A percentile compares a stretch with the other conserved stretches of the same genome.
These are phyloP conservation scores for Xestia rhomboidea DNA, from an alignment of 2,888 invertebrate genomes.

Conservation along the genomic window DNA sequence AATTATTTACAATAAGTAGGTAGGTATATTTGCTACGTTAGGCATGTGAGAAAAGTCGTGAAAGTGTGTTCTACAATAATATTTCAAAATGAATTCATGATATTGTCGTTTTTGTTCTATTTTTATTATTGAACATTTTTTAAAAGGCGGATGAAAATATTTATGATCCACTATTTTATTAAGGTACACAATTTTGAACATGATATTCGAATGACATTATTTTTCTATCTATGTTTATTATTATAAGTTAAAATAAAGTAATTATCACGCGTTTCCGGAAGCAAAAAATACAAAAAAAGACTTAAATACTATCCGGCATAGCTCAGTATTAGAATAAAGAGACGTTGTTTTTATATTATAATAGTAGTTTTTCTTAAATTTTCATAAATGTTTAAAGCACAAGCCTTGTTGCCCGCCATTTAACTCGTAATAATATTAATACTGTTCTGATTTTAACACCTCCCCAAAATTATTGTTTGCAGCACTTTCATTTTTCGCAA, in stretches of 20 bases:
- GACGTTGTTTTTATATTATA: constrained; percentile 77
- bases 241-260: constrained; percentile 62
- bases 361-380: constrained; percentile 67
- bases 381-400: constrained; percentile 74
- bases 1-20: constrained; percentile 58
- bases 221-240: constrained; percentile 63
- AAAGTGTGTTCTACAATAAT: constrained; percentile 43
- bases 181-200: constrained; percentile 65
- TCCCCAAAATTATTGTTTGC: constrained; percentile 52
- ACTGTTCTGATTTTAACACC: constrained; percentile 69
- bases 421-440: constrained; percentile 67
- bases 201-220: constrained; percentile 59
- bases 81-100: constrained; percentile 50
- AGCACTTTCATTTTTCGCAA: constrained; percentile 36
- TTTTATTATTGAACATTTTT: constrained; percentile 9
- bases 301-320: constrained; percentile 85
- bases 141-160: constrained; percentile 44
- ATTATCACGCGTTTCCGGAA: constrained; percentile 75
- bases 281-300: constrained; percentile 74
- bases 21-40: constrained; percentile 54
- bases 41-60: constrained; percentile 50
- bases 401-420: constrained; percentile 78
- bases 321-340: constrained; percentile 85
- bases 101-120: constrained; percentile 31
- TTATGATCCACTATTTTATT: constrained; percentile 50